These are phyloP conservation scores for Sibirionetta formosa DNA, from an alignment of 2,797 vertebrate species.

Conservation along the genomic window DNA sequence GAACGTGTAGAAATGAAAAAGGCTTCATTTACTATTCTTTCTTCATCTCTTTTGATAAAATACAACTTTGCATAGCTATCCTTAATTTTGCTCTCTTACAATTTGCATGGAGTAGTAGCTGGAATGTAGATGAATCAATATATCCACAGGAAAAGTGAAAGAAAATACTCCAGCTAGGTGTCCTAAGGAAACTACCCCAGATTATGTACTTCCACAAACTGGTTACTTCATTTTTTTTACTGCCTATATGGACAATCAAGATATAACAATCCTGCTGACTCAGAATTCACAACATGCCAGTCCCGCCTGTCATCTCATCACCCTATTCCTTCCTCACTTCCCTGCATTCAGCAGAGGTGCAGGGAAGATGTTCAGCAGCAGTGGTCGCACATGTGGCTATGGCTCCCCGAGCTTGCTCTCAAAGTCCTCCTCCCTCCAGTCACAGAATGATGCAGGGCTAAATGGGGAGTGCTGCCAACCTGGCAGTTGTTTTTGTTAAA, in stretches of 20 bases:
- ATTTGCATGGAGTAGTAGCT: not conserved
- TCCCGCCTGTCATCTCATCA: not conserved
- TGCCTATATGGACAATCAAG: not conserved
- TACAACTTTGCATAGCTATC: not conserved
- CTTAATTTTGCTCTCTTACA: constrained; percentile 1
- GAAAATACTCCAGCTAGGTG: not conserved
- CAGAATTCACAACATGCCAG: not conserved
- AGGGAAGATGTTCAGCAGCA: not conserved
- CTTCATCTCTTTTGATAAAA: not conserved
- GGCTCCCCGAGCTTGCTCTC: not conserved
- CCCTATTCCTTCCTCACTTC: not conserved
- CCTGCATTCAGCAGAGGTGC: not conserved
- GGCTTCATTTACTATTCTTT: not conserved
- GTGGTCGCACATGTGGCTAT: not conserved
- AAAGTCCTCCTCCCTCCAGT: not conserved
- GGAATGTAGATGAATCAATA: not conserved
- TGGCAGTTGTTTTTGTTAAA: not conserved
- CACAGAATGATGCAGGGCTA: not conserved
- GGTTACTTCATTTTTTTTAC: not conserved
- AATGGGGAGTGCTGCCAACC: not conserved
- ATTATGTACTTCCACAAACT: not conserved
- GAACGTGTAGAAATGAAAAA: not conserved
- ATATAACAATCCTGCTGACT: not conserved
- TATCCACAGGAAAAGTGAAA: not conserved
- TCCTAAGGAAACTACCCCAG: not conserved